phyloP scores from a whole-genome alignment of 2,888 invertebrate species.

The Andricus curvator region DNA sequence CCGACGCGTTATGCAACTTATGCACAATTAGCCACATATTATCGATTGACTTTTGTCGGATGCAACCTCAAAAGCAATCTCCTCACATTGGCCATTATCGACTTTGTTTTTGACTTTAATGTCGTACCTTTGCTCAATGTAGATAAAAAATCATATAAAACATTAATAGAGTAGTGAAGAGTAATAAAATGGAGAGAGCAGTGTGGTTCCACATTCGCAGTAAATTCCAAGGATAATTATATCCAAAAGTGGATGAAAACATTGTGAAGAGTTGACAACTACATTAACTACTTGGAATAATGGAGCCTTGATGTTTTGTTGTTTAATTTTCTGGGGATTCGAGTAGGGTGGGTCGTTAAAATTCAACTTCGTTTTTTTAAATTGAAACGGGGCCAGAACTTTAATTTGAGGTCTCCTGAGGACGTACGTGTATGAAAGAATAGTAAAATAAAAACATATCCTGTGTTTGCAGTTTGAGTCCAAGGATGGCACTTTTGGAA shows the following conservation, averaged over 20 bases:
- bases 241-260: too few species aligned
- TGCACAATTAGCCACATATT: conserved; percentile 40
- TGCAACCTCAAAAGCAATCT: background rate
- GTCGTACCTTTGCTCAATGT: background rate
- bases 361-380: background rate
- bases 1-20: conserved; percentile 37
- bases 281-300: too few species aligned
- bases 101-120: background rate
- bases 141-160: background rate
- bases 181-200: background rate
- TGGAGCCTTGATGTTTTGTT: background rate
- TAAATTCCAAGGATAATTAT: too few species aligned
- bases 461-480: background rate
- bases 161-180: background rate
- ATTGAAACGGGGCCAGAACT: background rate
- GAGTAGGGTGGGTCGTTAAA: background rate
- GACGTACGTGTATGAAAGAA: background rate
- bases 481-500: background rate
- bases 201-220: too few species aligned
- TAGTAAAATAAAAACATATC: too few species aligned
- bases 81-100: background rate
- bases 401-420: background rate
- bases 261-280: too few species aligned
- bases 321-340: background rate
- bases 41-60: conserved; percentile 29